Percentiles rank a stretch among this genome's conserved stretches.
Conservation (phyloP, 2,888 invertebrate species). For the Ormyrus labotus region DNA sequence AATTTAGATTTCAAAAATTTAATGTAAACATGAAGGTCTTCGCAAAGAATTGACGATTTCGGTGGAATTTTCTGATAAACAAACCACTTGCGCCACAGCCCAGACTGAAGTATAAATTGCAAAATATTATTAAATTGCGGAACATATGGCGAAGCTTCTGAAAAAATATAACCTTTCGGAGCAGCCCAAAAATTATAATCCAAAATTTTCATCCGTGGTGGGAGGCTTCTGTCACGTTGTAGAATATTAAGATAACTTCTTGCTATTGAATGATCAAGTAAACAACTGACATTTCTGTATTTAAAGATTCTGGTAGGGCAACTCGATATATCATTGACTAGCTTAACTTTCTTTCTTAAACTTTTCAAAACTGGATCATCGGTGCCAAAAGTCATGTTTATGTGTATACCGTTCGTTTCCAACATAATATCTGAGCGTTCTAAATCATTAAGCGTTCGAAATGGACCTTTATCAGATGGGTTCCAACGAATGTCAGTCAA, state of each 20-base stretch:
- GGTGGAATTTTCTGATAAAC: background rate
- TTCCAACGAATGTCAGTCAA: slow-evolving; percentile 14
- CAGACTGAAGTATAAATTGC: background rate
- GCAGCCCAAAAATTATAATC: slow-evolving; percentile 19
- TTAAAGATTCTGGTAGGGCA: slow-evolving; percentile 17
- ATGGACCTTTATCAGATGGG: background rate
- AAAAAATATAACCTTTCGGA: slow-evolving; percentile 23
- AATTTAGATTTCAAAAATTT: slow-evolving; percentile 17
- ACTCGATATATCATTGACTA: rapidly evolving
- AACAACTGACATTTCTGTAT: slow-evolving; percentile 41
- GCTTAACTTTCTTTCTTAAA: slow-evolving; percentile 27
- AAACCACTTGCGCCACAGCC: background rate
- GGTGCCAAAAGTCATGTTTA: background rate
- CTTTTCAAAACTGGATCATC: background rate
- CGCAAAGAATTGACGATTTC: background rate
- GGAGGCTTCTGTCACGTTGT: too few species aligned
- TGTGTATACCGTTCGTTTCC: background rate
- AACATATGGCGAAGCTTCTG: slow-evolving; percentile 16
- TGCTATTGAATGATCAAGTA: slow-evolving; percentile 19
- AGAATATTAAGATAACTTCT: background rate
- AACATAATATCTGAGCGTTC: slow-evolving; percentile 15
- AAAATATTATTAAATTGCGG: background rate
- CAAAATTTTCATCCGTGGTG: slow-evolving; percentile 20
- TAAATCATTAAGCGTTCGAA: slow-evolving; percentile 26
- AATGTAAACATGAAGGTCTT: background rate